Evolutionary conservation across 2,113 vertebrate species (phyloP), one percentile per base, ranked within the genome.

Genomic region (Triplophysa dalaica): DNA sequence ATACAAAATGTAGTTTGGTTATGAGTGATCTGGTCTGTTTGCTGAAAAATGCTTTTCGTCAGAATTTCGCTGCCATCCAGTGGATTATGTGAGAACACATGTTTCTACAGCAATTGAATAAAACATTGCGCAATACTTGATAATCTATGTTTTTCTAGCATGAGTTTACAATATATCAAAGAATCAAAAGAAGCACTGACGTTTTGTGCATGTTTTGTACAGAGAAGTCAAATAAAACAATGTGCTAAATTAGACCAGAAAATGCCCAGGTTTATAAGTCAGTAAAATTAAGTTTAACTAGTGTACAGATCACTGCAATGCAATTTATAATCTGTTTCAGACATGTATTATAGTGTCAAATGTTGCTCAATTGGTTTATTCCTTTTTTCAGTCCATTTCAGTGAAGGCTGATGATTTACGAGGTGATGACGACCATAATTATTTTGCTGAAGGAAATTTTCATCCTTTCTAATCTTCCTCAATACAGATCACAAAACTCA

Each of bases 401-500:
- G 50, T 52, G 14, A 52, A 48, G 10, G 45, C 45, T 52, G 14
- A 54, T 54, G 16, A n/a, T 70, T 52, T 21, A 33, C 24, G 14
- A 63, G 8, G 43, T 29, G 52, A 9, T 80, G 24, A 52, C 26
- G 2, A 8, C 11, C 50, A 63, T 67, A 67, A 68, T 11, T 12
- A 8, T 74, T 74, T 81, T 33, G 21, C n/a, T 65, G 26, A 79
- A 14, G 10, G 54, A 19, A 26, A 4, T 45, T 69, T 52, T 50
- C 12, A 50, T 14, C 16, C 67, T 13, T 78, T n/a, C 62, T 17
- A 80, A 26, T 54, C 56, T 43, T 58, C 2, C 13, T 11, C 3
- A 64, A 48, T n/a, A 52, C 79, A 87, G 81, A 86, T 88, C 60
- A 86, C 85, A 66, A 87, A 83, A 77, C 87, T 88, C 38, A 88